Evolutionary conservation across 2,113 vertebrate genomes (phyloP), one percentile per base, ranked within the genome.

Genomic region (Leptocoma aspasia): DNA sequence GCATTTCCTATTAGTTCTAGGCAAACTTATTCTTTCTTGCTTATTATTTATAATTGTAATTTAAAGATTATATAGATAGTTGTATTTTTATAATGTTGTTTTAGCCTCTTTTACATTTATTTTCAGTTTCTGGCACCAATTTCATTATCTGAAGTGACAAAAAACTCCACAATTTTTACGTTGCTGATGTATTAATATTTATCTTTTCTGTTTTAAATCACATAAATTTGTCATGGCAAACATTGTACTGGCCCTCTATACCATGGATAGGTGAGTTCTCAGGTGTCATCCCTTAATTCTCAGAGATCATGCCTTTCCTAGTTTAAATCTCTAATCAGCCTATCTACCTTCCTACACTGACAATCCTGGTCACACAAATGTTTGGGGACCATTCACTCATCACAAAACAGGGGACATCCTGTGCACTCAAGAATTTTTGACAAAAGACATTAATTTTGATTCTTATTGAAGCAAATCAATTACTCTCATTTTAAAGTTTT

Each of bases 401-500:
- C 60, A 41, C 31, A 41, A 52, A 88, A 41, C 21, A 68, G 15
- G 31, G 65, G 22, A 39, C 24, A 41, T 82, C 16, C 47, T n/a
- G 61, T 50, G 35, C 35, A 84, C 15, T 44, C n/a, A 47, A 44
- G 26, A 91, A 44, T 6, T 66, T 71, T 69, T 41, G 5, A 37
- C 1, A 44, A 60, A 60, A 63, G 6, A 6, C 28, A 70, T 28
- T 28, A 0, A 41, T 82, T 79, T 93, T 91, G 88, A 30, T 87
- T 86, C 65, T 69, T 63, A 92, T 54, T 64, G 72, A 90, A 92
- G 50, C 7, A 93, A 93, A 97, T 80, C n/a, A 95, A 81, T 91
- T 90, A 87, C 54, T 88, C 70, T 71, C 79, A 94, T 92, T 92
- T 96, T 81, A 78, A 97, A 91, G 26, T 39, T 70, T 75, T 81